These are phyloP conservation scores for Acrossocheilus fasciatus DNA, from an alignment of 2,797 vertebrate genomes.

Conservation along the genomic window DNA sequence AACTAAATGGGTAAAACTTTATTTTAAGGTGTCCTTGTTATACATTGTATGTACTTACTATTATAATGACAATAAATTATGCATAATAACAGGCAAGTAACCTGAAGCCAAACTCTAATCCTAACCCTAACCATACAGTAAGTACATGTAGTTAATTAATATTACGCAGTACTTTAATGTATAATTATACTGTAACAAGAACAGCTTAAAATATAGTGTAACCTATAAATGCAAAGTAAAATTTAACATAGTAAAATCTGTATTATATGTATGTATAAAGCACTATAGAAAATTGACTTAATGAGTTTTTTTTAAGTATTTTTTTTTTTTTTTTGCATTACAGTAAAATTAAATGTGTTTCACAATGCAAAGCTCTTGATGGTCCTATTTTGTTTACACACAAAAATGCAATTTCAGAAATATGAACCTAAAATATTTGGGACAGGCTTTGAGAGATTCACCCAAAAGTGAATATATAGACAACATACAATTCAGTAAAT, in stretches of 20 bases:
- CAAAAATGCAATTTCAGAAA: background rate
- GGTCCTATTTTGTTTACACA: background rate
- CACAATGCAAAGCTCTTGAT: background rate
- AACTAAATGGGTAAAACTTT: background rate
- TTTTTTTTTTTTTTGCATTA: too few relatives aligned
- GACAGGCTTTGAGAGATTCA: background rate
- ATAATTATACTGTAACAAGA: background rate
- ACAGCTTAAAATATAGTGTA: background rate
- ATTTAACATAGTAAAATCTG: too few relatives aligned
- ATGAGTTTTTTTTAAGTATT: too few relatives aligned
- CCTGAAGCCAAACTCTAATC: too few relatives aligned
- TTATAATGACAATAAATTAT: too few relatives aligned
- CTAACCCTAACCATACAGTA: too few relatives aligned
- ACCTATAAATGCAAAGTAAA: too few relatives aligned
- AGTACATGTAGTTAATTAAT: background rate
- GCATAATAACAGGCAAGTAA: background rate
- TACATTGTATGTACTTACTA: too few relatives aligned
- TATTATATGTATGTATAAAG: too few relatives aligned
- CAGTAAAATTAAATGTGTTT: too few relatives aligned
- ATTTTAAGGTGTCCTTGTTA: too few relatives aligned
- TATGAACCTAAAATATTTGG: background rate
- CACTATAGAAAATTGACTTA: too few relatives aligned
- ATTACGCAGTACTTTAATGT: background rate
- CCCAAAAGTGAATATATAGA: background rate
- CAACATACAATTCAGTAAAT: conserved; percentile 65